Conservation (phyloP, 2,888 invertebrate genomes). For the Pseudococcus longispinus region DNA sequence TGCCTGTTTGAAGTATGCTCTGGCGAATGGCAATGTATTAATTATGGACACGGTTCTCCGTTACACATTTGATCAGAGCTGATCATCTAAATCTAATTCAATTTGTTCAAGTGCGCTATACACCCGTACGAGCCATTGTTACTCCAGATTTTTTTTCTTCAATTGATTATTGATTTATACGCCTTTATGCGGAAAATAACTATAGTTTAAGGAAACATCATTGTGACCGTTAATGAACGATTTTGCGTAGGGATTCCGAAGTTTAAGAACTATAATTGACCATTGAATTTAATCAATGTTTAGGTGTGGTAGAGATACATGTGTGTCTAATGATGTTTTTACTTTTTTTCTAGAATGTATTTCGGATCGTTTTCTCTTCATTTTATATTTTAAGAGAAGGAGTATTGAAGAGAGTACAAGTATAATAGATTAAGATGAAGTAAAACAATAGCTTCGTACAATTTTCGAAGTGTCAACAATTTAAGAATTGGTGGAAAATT, state of each 20-base stretch:
- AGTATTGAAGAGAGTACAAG: no score
- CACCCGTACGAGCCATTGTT: constrained; percentile 29
- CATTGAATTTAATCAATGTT: neutral
- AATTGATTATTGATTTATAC: constrained; percentile 33
- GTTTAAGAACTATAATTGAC: no score
- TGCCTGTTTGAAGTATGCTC: neutral
- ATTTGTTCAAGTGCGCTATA: constrained; percentile 44
- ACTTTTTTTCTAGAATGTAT: no score
- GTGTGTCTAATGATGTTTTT: no score
- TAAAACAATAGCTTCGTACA: no score
- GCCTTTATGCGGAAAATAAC: constrained; percentile 24
- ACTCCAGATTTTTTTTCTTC: constrained; percentile 36
- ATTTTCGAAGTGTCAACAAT: no score
- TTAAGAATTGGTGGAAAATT: no score
- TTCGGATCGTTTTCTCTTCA: no score
- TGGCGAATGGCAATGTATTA: neutral
- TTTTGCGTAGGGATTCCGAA: neutral
- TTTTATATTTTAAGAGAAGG: no score
- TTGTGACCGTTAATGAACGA: neutral
- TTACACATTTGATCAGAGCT: constrained; percentile 31
- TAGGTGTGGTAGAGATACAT: neutral
- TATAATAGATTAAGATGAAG: no score
- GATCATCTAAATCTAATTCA: constrained; percentile 42
- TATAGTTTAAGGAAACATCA: constrained; percentile 13
- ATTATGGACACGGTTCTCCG: constrained; percentile 22